A percentile compares a stretch with the other conserved stretches of the same genome.
Conservation (phyloP, 2,797 vertebrate species). For the Glyptemys insculpta region DNA sequence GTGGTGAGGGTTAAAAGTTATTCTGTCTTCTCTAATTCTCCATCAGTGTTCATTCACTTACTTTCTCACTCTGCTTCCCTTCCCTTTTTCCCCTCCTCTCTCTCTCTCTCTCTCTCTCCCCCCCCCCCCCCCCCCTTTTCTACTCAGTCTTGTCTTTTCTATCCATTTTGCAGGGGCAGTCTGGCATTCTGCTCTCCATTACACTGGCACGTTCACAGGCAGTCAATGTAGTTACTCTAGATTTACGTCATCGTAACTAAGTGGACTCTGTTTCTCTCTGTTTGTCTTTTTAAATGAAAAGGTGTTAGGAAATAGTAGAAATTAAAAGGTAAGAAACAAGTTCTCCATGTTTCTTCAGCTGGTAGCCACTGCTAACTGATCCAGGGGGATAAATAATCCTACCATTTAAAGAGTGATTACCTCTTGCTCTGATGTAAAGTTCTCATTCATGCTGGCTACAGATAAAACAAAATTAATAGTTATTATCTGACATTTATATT, state of each 20-base stretch:
- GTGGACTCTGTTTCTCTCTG: not conserved
- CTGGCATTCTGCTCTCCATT: not conserved
- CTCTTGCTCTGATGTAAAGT: not conserved
- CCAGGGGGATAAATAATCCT: not conserved
- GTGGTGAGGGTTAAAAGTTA: not conserved
- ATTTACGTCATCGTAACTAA: not conserved
- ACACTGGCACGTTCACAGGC: not conserved
- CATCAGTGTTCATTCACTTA: not conserved
- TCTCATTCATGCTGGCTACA: not conserved
- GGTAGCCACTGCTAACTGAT: not conserved
- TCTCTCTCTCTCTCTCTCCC: slow-evolving; percentile 1
- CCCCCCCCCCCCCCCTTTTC: not conserved
- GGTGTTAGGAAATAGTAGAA: not conserved
- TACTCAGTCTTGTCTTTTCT: not conserved
- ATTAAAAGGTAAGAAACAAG: not conserved
- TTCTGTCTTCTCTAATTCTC: not conserved
- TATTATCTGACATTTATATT: not conserved
- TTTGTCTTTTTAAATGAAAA: not conserved
- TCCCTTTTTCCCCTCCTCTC: not conserved
- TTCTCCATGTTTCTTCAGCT: not conserved
- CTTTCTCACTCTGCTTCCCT: not conserved
- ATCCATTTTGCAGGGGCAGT: not conserved
- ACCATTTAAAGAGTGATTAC: not conserved
- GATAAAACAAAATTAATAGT: not conserved
- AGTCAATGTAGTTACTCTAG: not conserved